Percentiles rank a stretch among this genome's conserved stretches.
phyloP scores from a whole-genome alignment of 2,113 vertebrate genomes.

The Procavia capensis region DNA sequence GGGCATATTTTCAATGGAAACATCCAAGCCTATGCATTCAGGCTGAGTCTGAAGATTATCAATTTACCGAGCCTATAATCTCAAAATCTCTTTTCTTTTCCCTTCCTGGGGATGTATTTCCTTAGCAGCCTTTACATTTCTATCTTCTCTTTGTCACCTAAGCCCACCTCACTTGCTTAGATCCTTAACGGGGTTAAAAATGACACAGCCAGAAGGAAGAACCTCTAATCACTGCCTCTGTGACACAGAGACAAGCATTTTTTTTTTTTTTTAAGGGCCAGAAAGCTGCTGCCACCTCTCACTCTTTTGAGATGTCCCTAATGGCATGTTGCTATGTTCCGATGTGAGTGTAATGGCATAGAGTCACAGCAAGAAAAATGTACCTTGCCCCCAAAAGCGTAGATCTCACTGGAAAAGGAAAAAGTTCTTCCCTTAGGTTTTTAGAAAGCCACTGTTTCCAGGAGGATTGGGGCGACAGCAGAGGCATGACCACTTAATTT shows the following conservation, averaged over 20 bases:
- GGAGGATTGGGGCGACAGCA: background rate
- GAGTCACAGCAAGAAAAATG: conserved; percentile 42
- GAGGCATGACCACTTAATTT: background rate
- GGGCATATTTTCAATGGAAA: background rate
- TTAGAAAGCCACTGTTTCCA: background rate
- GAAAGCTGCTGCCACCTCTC: background rate
- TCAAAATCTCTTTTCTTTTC: conserved; percentile 34
- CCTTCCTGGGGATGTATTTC: conserved; percentile 1
- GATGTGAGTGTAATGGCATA: conserved; percentile 14
- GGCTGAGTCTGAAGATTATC: background rate
- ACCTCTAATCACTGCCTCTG: background rate
- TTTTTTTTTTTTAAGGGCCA: conserved; percentile 8
- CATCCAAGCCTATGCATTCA: background rate
- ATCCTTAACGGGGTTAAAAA: conserved; percentile 72
- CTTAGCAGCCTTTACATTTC: background rate
- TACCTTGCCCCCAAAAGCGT: background rate
- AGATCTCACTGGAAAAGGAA: conserved; percentile 1
- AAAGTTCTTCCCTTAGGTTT: background rate
- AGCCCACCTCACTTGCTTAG: conserved; percentile 39
- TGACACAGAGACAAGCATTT: conserved; percentile 41
- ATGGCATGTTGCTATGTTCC: conserved; percentile 7
- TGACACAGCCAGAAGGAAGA: background rate
- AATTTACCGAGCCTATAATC: background rate
- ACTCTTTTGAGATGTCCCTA: conserved; percentile 26
- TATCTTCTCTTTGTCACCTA: conserved; percentile 1